A percentile compares a stretch with the other conserved stretches of the same genome.
These are phyloP conservation scores for Scolopax mira DNA, from an alignment of 2,113 vertebrate genomes.

Conservation along the genomic window DNA sequence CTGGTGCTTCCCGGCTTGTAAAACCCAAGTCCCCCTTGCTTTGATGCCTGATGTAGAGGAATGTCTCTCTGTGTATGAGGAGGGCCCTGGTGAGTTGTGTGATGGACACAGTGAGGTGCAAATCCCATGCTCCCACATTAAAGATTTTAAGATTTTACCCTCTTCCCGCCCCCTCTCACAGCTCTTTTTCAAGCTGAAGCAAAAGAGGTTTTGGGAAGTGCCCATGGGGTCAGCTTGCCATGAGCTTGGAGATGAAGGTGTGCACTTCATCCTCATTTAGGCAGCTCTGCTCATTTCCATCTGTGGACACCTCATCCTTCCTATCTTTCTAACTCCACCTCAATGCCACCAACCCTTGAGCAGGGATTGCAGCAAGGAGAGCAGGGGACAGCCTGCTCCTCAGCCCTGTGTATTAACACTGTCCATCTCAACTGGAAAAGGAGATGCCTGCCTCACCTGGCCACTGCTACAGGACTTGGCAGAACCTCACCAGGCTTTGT, in stretches of 20 bases:
- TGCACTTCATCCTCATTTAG: neutral
- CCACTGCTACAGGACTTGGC: neutral
- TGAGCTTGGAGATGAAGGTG: neutral
- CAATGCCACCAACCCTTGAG: accelerated
- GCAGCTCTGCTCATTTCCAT: accelerated
- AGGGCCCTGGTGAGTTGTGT: accelerated
- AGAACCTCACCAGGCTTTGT: neutral
- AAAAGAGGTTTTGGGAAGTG: neutral
- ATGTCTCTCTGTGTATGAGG: accelerated
- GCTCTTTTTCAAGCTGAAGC: neutral
- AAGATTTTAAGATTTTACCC: neutral
- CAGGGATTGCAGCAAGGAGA: neutral
- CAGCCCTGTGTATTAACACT: accelerated
- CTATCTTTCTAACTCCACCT: too few species aligned
- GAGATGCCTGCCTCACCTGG: neutral
- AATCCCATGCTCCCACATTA: too few species aligned
- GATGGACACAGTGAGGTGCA: too few species aligned
- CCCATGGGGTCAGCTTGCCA: neutral
- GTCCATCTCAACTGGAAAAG: neutral
- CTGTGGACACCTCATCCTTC: too few species aligned
- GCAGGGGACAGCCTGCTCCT: neutral
- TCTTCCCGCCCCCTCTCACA: too few species aligned
- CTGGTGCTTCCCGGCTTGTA: accelerated
- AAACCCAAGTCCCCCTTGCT: accelerated
- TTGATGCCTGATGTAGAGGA: neutral